A percentile compares a stretch with the other conserved stretches of the same genome.
Evolutionary conservation across 1,140 invertebrate species (phyloP).

Genomic region (Sinonovacula constricta): DNA sequence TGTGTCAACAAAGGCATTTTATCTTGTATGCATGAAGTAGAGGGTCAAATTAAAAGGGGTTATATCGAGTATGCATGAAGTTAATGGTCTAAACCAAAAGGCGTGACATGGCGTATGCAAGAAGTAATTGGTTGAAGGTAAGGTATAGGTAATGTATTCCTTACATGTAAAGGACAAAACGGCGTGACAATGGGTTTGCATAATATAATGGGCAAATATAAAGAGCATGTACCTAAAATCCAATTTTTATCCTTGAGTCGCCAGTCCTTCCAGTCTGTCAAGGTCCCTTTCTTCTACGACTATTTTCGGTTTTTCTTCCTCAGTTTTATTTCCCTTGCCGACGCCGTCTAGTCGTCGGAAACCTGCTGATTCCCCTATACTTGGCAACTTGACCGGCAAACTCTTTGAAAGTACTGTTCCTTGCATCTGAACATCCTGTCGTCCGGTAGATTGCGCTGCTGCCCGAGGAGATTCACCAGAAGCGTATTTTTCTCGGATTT

Average conservation of each 20-base stretch:
- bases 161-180: too few relatives aligned
- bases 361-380: background rate
- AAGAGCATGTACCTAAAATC: constrained; percentile 40
- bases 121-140: too few relatives aligned
- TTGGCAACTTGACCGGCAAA: background rate
- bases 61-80: too few relatives aligned
- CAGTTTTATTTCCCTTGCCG: background rate
- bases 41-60: too few relatives aligned
- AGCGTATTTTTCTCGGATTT: constrained; percentile 26
- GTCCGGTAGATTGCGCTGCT: background rate
- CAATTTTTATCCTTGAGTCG: constrained; percentile 48
- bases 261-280: constrained; percentile 53
- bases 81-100: too few relatives aligned
- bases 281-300: constrained; percentile 24
- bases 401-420: background rate
- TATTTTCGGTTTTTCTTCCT: constrained; percentile 4
- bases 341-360: constrained; percentile 4
- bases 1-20: too few relatives aligned
- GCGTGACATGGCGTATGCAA: too few relatives aligned
- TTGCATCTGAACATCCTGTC: background rate
- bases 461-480: background rate
- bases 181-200: too few relatives aligned
- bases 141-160: too few relatives aligned
- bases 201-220: too few relatives aligned
- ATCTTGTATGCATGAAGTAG: too few relatives aligned